A percentile compares a stretch with the other conserved stretches of the same genome.
Conservation (phyloP, 2,113 vertebrate genomes). For the Amia ocellicauda region DNA sequence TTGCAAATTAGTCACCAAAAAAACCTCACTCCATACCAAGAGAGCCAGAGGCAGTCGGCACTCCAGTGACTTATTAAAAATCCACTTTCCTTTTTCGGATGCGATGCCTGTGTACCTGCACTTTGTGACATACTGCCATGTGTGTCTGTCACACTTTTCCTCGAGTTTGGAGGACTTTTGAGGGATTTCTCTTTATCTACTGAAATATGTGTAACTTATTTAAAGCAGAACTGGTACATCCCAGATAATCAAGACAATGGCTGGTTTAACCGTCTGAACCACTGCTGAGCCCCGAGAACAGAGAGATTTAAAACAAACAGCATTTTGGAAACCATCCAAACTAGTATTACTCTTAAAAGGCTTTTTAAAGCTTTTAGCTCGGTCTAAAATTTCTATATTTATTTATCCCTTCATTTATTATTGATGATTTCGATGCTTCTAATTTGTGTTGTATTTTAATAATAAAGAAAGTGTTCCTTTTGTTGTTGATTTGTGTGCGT, state of each 20-base stretch:
- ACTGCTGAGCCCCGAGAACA: not conserved
- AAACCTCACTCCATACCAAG: no score
- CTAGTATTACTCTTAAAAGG: slow-evolving; percentile 15
- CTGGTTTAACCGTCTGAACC: not conserved
- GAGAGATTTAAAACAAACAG: slow-evolving; percentile 7
- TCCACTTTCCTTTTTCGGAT: no score
- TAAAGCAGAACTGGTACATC: slow-evolving; percentile 16
- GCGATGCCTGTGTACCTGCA: no score
- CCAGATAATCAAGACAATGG: slow-evolving; percentile 6
- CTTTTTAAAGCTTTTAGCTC: slow-evolving; percentile 17
- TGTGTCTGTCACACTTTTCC: no score
- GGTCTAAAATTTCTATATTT: slow-evolving; percentile 16
- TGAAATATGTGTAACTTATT: not conserved
- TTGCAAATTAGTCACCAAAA: no score
- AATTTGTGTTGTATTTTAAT: slow-evolving; percentile 5
- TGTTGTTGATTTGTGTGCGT: no score
- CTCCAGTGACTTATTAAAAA: no score
- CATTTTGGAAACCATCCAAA: slow-evolving; percentile 8
- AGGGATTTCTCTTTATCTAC: not conserved
- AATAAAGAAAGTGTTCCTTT: slow-evolving; percentile 6
- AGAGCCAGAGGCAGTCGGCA: no score
- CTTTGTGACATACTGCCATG: no score
- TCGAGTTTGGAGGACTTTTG: not conserved
- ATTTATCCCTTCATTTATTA: slow-evolving; percentile 8
- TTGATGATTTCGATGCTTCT: not conserved